Evolutionary conservation across 2,888 invertebrate species (phyloP).

Genomic region (Ormia ochracea): DNA sequence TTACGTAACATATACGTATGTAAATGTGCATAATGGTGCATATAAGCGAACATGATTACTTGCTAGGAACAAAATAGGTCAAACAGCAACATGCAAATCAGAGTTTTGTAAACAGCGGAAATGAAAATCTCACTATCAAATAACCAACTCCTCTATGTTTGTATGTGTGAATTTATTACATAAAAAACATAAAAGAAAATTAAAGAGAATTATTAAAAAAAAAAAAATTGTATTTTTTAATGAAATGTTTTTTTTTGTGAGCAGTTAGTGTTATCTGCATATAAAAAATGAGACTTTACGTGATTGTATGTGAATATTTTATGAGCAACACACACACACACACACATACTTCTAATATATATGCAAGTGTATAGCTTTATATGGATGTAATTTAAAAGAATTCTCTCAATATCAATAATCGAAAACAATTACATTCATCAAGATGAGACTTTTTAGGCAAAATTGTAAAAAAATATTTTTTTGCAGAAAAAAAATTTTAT

Average conservation of each 20-base stretch:
- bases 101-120: constrained; percentile 20
- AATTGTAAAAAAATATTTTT: too few species aligned
- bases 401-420: not conserved
- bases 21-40: too few species aligned
- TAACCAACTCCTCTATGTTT: not conserved
- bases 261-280: constrained; percentile 7
- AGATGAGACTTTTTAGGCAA: too few species aligned
- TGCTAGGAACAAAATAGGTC: constrained; percentile 33
- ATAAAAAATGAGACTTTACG: not conserved
- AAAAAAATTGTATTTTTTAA: not conserved
- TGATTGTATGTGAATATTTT: constrained; percentile 11
- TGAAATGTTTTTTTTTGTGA: not conserved
- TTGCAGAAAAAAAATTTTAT: too few species aligned
- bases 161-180: constrained; percentile 11
- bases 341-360: not conserved
- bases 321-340: too few species aligned
- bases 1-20: too few species aligned
- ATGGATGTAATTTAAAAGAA: not conserved
- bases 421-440: too few species aligned
- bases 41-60: not conserved
- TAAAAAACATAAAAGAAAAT: constrained; percentile 5
- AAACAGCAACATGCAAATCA: constrained; percentile 54
- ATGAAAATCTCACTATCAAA: not conserved
- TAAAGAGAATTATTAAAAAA: not conserved
- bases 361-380: too few species aligned